Evolutionary conservation across 53 echinoderm and acorn worm species (phyloP).

Genomic region (Pentamera pediparva): DNA sequence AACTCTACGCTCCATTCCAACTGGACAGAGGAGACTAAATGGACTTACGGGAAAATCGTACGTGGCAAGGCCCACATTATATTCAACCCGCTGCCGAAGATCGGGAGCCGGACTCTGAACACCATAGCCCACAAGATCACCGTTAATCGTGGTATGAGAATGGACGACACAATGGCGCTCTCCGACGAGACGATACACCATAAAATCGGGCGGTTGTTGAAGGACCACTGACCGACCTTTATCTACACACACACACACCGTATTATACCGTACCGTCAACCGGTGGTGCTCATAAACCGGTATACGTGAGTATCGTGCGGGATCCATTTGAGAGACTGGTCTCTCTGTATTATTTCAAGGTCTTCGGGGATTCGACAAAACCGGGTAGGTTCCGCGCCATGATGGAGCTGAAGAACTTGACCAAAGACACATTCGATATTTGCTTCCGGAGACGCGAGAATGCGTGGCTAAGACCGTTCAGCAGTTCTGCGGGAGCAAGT

Average conservation of each 20-base stretch:
- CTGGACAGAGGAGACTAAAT: no score
- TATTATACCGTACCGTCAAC: not conserved
- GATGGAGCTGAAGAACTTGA: constrained; percentile 7
- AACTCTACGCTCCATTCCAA: no score
- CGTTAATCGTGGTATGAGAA: constrained; percentile 3
- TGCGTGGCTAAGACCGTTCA: not conserved
- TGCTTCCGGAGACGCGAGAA: not conserved
- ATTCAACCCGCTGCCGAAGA: constrained; percentile 1
- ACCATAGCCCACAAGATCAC: not conserved
- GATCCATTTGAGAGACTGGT: constrained; percentile 4
- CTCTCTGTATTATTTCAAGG: constrained; percentile 20
- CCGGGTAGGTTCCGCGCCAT: not conserved
- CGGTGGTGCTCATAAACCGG: not conserved
- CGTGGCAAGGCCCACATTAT: not conserved
- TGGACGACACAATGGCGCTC: constrained; percentile 11
- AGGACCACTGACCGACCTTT: not conserved
- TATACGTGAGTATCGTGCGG: not conserved
- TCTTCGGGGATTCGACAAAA: not conserved
- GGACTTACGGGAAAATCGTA: no score
- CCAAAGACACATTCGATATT: constrained; percentile 1
- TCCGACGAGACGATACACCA: not conserved
- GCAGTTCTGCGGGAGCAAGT: not conserved
- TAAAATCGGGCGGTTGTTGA: constrained; percentile 1
- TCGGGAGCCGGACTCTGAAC: not conserved
- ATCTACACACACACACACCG: constrained; percentile 6